Base-by-base conservation (phyloP, 2,888 invertebrate genomes). In the Brachyptera risi region DNA sequence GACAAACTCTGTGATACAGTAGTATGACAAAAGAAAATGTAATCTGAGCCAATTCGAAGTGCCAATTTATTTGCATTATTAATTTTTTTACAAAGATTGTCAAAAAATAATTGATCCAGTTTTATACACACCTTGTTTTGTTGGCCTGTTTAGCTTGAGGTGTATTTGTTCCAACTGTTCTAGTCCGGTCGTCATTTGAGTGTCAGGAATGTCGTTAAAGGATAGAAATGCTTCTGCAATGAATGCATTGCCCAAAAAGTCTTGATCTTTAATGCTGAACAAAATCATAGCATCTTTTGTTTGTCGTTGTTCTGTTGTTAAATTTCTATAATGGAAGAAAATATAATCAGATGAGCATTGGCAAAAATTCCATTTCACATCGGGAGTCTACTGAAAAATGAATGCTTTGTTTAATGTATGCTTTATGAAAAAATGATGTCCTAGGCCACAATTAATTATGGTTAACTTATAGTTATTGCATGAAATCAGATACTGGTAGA, bases 251-350 rank as follows among this genome's bases (percentile, higher is more conserved):
- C 92, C 89, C 75, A 96, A 85, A 75, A 96, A 86, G 76, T 98
- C 97, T 75, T 95, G 94, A 77, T 98, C 98, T 79, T 98, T 98
- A 13, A 98, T 83, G 66, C 93, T 90, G 71, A 99, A 91, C 66
- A 91, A 83, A 60, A 98, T 75, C 66, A 95, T 76, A 0, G 86
- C 93, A 67, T 90, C 84, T 37, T 83, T 71, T 5, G 80, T 70
- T 37, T 78, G 77, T 58, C 85, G 85, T 73, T 92, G 92, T 59
- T 88, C 90, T n/a, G 82, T 74, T 2, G 82, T 83, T 40, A 96
- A 75, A 50, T 81, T 79, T 64, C 61, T 21, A 37, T 23, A 23
- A 74, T 78, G n/a, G n/a, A n/a, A n/a, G 3, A 5, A 17, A 38
- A 38, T 38, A 65, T 65, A 63, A 68, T 61, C 65, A 63, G 51